Percentiles rank a stretch among this genome's conserved stretches.
phyloP scores from a whole-genome alignment of 2,888 invertebrate species.

The Lydus trimaculatus region DNA sequence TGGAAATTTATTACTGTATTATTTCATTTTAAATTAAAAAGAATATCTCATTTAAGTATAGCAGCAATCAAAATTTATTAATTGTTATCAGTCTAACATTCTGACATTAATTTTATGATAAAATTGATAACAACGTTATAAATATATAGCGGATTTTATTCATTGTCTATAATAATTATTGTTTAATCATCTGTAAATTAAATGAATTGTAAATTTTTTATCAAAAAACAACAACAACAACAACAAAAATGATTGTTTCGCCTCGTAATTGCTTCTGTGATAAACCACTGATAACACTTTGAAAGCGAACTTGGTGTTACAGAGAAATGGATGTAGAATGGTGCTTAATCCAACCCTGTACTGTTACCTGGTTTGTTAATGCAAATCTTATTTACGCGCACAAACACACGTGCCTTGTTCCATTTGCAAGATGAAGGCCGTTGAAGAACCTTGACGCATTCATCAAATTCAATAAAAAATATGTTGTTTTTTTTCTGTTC shows the following conservation, averaged over 20 bases:
- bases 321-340: no score
- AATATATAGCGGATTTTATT: no score
- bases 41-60: background rate
- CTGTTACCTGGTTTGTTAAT: background rate
- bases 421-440: conserved; percentile 29
- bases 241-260: no score
- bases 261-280: no score
- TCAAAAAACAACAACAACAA: no score
- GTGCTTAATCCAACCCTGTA: background rate
- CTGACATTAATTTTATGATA: conserved; percentile 6
- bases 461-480: background rate
- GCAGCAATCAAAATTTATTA: background rate
- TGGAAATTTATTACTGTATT: background rate
- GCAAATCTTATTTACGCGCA: conserved; percentile 8
- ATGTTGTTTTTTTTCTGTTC: no score
- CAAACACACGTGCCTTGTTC: conserved; percentile 28
- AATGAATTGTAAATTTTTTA: no score
- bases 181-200: no score
- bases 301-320: no score
- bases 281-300: no score
- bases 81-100: conserved; percentile 5
- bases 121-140: conserved; percentile 1
- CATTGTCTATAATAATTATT: background rate
- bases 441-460: conserved; percentile 14
- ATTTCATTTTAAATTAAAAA: background rate